Base-by-base conservation (phyloP, 2,888 invertebrate species). In the Odontocolon sp. region DNA sequence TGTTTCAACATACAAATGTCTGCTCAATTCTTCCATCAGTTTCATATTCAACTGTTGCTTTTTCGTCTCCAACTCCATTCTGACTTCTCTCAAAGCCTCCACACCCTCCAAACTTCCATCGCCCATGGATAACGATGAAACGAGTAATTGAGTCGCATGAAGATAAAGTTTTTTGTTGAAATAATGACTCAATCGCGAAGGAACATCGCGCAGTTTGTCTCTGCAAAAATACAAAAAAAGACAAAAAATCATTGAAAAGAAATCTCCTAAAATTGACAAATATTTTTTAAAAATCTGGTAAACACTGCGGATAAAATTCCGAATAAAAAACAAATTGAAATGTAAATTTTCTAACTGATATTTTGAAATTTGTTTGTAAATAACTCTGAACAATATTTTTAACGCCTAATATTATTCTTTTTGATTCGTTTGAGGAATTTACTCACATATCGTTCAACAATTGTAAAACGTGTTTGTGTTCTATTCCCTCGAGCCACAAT, bases 401-500 rank as follows among this genome's bases (percentile, higher is more conserved):
- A n/a, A n/a, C 14, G 23, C 5, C 11, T 4, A 11, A 45, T 18
- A 14, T 38, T n/a, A 21, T 18, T n/a, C 16, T 1, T 2, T 45
- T 28, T 8, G 5, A n/a, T n/a, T n/a, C n/a, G n/a, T n/a, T n/a
- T n/a, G n/a, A n/a, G n/a, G 9, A 8, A 3, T 18, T 50, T 8
- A 91, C 93, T 92, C 90, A 96, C 96, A 98, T 97, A 91, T 98
- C 96, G 83, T 98, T 96, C 45, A 99, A 91, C 91, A 98, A 94
- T 81, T 96, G 94, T 42, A 98, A 90, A 70, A 97, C 96, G 87
- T 98, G 95, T 87, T 97, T 97, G 87, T 99, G 98, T 86, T 99
- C 98, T n/a, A 99, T 94, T 0, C 98, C 97, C 90, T 99, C 98
- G 3, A 96, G 93, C 98, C 99, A 99, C 68, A 99, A 92, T 81